Percentiles rank a stretch among this genome's conserved stretches.
Conservation (phyloP, 2,797 vertebrate species). For the Anabas testudineus region DNA sequence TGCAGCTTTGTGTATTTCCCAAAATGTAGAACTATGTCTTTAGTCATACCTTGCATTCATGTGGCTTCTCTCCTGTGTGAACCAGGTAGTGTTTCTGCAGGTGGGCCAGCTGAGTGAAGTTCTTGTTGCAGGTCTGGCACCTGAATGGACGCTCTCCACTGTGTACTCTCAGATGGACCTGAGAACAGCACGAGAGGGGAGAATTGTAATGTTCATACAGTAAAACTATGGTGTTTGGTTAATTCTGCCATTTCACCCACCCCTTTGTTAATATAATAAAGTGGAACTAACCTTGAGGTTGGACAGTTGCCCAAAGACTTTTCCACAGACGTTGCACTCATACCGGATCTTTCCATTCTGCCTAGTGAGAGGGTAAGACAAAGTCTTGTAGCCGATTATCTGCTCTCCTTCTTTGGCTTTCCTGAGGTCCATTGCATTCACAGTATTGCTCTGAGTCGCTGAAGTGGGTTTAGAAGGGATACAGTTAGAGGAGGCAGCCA, state of each 20-base stretch:
- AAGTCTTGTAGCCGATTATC: constrained; percentile 91
- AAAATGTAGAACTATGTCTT: not conserved
- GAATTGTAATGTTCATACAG: not conserved
- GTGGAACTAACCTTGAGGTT: constrained; percentile 91
- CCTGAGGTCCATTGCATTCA: constrained; percentile 65
- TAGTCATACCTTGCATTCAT: constrained; percentile 92
- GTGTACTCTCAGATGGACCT: constrained; percentile 98
- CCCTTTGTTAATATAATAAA: not conserved
- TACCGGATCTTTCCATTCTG: constrained; percentile 97
- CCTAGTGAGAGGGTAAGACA: constrained; percentile 93
- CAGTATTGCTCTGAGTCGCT: constrained; percentile 79
- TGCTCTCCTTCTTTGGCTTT: constrained; percentile 83
- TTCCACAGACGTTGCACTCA: constrained; percentile 94
- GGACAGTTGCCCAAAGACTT: constrained; percentile 96
- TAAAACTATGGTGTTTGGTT: too few relatives aligned
- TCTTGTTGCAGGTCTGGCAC: constrained; percentile 96
- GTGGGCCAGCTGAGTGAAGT: constrained; percentile 96
- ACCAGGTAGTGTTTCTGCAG: constrained; percentile 99
- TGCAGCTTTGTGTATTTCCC: not conserved
- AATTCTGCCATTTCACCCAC: not conserved
- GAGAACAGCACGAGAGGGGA: constrained; percentile 29
- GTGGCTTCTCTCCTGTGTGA: constrained; percentile 97
- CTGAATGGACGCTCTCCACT: constrained; percentile 97
- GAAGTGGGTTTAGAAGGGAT: constrained; percentile 84
- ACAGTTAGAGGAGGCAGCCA: constrained; percentile 63